Evolutionary conservation across 2,888 invertebrate species (phyloP), one percentile per base, ranked within the genome.

Genomic region (Rhaphigaster nebulosa): DNA sequence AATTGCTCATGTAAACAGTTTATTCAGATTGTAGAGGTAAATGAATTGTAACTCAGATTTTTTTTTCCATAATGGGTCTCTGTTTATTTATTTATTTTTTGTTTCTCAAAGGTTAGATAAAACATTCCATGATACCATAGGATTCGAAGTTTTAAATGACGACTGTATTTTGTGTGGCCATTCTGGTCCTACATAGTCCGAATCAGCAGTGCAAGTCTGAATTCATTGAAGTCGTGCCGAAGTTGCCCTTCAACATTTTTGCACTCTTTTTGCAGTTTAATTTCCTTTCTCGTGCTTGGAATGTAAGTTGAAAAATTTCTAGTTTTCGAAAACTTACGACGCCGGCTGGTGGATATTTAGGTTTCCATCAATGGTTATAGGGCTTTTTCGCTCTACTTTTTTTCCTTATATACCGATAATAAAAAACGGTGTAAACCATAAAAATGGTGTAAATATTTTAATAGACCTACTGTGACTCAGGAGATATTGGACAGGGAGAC

Each of bases 401-500:
- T 23, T n/a, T n/a, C n/a, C 70, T 38, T 76, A 38, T 76, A 38
- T 8, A 76, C 18, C 70, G 20, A 38, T 76, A 10, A 76, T 38
- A 38, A 76, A 76, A 38, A 84, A n/a, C 13, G 10, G 45, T n/a
- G 26, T 23, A 84, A 84, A 41, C 45, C 45, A 84, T 29, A 89
- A 89, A 89, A 54, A 89, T 45, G 65, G 70, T 65, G 89, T 76
- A 89, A 89, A 89, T 89, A 89, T 89, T 89, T 89, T 89, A 89
- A 89, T 89, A 50, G 84, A 50, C 23, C 84, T 29, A n/a, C 45
- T 84, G 84, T 84, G 41, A 50, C 41, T 50, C 29, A 26, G 54
- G 56, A 54, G 87, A 52, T 87, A 45, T 87, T 87, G 87, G 87
- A 87, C 50, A 76, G 89, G 89, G 89, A 29, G 50, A 76, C 89